A percentile compares a stretch with the other conserved stretches of the same genome.
Conservation (phyloP, 2,797 vertebrate species). For the Bradypodion ventrale region DNA sequence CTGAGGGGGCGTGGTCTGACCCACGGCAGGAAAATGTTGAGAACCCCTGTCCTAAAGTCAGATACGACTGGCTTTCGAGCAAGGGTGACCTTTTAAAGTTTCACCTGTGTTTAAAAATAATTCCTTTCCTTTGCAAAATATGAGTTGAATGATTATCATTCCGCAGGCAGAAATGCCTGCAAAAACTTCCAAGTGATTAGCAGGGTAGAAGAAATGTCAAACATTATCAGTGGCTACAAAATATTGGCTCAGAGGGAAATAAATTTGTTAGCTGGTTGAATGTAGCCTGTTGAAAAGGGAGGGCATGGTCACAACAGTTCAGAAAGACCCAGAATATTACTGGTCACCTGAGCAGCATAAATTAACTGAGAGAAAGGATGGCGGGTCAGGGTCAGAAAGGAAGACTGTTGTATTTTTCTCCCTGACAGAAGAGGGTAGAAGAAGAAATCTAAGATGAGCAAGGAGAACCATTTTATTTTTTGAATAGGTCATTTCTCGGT, state of each 20-base stretch:
- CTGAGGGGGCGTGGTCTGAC: no score
- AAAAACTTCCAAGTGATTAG: no score
- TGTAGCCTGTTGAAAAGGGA: background rate
- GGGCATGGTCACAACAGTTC: background rate
- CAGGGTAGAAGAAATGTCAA: background rate
- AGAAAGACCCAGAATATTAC: background rate
- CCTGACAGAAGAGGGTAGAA: background rate
- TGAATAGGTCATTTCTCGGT: background rate
- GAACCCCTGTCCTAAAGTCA: no score
- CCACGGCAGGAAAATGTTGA: no score
- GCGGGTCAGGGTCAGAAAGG: background rate
- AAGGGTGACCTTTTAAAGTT: no score
- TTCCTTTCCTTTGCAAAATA: no score
- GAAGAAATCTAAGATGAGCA: background rate
- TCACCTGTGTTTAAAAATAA: no score
- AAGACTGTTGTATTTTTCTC: background rate
- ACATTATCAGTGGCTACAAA: background rate
- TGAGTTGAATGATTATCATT: no score
- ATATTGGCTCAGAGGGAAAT: no score
- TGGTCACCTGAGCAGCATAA: background rate
- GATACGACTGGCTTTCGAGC: no score
- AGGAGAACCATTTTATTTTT: background rate
- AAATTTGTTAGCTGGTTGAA: background rate
- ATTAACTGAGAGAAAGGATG: background rate
- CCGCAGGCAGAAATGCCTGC: no score